Evolutionary conservation across 2,113 vertebrate genomes (phyloP).

Genomic region (Austrofundulus limnaeus): DNA sequence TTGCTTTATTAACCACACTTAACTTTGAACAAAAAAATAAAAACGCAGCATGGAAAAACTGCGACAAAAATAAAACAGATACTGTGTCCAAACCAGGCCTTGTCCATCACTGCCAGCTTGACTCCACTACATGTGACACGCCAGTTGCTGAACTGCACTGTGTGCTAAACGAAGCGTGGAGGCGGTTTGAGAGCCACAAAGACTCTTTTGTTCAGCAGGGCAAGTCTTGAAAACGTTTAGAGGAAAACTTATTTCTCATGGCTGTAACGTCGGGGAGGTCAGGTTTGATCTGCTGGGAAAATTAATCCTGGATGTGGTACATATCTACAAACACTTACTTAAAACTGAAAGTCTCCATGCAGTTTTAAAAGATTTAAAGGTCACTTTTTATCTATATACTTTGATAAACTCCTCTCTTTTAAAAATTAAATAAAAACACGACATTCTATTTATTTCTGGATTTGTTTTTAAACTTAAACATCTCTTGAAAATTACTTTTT

Average conservation of each 20-base stretch:
- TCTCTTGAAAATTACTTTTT: too few relatives aligned
- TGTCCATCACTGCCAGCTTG: constrained; percentile 20
- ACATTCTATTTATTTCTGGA: too few relatives aligned
- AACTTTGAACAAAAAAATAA: constrained; percentile 1
- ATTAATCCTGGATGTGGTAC: neutral
- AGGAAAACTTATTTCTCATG: constrained; percentile 43
- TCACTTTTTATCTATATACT: too few relatives aligned
- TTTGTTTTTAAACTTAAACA: too few relatives aligned
- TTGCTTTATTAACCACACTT: too few relatives aligned
- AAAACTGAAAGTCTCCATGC: too few relatives aligned
- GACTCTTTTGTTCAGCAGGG: constrained; percentile 59
- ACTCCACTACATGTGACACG: constrained; percentile 24
- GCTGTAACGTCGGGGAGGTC: constrained; percentile 25
- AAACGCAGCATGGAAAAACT: constrained; percentile 2
- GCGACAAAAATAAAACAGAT: constrained; percentile 13
- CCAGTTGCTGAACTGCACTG: constrained; percentile 43
- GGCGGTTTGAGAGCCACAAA: constrained; percentile 58
- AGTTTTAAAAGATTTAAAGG: too few relatives aligned
- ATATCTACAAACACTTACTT: too few relatives aligned
- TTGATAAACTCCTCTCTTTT: too few relatives aligned
- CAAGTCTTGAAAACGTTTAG: constrained; percentile 26
- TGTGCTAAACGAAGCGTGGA: constrained; percentile 34
- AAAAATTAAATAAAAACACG: too few relatives aligned
- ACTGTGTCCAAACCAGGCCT: neutral
- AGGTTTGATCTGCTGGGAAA: neutral